Evolutionary conservation across 2,113 vertebrate species (phyloP).

Genomic region (Catharus fuscescens): DNA sequence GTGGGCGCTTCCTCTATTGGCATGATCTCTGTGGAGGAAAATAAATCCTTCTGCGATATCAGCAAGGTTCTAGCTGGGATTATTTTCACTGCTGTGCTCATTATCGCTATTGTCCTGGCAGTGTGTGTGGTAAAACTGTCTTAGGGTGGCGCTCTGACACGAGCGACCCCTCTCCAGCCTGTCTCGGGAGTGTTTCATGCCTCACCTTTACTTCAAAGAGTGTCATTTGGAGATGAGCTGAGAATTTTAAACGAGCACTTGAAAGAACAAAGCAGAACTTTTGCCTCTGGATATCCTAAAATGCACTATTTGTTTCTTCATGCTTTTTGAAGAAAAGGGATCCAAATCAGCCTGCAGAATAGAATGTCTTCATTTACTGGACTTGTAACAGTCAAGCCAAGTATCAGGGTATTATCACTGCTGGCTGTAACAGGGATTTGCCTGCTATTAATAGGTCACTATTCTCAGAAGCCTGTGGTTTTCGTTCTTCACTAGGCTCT

Average conservation of each 20-base stretch:
- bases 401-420: constrained; percentile 62
- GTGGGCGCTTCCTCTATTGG: constrained; percentile 86
- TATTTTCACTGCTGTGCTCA: constrained; percentile 85
- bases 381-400: constrained; percentile 60
- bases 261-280: constrained; percentile 7
- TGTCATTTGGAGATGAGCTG: background rate
- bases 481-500: constrained; percentile 42
- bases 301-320: background rate
- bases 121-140: constrained; percentile 91
- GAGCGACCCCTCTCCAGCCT: background rate
- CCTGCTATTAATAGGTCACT: constrained; percentile 75
- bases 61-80: constrained; percentile 85
- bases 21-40: constrained; percentile 84
- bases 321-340: background rate
- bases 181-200: background rate
- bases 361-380: constrained; percentile 16
- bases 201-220: background rate
- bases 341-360: background rate
- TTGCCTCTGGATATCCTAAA: background rate
- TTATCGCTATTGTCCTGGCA: constrained; percentile 86
- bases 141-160: constrained; percentile 49
- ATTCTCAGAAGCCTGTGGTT: constrained; percentile 46
- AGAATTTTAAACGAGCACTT: background rate
- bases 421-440: constrained; percentile 69
- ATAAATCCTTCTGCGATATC: constrained; percentile 76